A percentile compares a stretch with the other conserved stretches of the same genome.
These are phyloP conservation scores for Aspidoscelis tigris DNA, from an alignment of 2,113 vertebrate species.

Conservation along the genomic window DNA sequence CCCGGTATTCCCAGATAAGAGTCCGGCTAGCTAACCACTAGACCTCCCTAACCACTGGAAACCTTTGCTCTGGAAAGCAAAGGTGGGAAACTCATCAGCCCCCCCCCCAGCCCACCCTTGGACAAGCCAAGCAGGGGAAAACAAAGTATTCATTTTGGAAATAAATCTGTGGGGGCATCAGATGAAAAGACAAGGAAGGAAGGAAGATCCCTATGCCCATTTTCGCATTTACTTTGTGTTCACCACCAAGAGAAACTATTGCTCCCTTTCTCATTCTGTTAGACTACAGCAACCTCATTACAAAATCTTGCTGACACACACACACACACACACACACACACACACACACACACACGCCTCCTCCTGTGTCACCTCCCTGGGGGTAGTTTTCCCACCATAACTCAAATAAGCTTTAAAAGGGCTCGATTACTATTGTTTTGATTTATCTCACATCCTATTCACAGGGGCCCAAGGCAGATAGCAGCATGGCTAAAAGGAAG, in stretches of 20 bases:
- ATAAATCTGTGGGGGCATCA: background rate
- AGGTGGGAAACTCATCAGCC: background rate
- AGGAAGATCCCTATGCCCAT: background rate
- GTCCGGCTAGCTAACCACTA: too few species aligned
- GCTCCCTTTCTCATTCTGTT: background rate
- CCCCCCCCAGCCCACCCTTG: background rate
- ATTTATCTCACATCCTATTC: conserved; percentile 8
- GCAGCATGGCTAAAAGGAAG: conserved; percentile 9
- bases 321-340: too few species aligned
- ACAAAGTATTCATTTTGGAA: background rate
- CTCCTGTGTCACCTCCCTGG: background rate
- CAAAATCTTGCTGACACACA: background rate
- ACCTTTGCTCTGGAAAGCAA: too few species aligned
- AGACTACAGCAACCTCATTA: background rate
- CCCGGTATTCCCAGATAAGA: too few species aligned
- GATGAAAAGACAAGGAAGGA: background rate
- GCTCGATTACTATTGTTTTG: background rate
- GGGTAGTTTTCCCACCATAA: background rate
- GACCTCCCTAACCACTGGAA: too few species aligned
- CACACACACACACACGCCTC: background rate
- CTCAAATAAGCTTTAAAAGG: conserved; percentile 16
- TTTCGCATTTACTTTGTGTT: background rate
- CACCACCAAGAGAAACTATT: background rate
- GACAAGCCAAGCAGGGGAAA: background rate
- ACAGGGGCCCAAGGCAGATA: background rate